Evolutionary conservation across 2,888 invertebrate genomes (phyloP).

Genomic region (Athalia circularis): DNA sequence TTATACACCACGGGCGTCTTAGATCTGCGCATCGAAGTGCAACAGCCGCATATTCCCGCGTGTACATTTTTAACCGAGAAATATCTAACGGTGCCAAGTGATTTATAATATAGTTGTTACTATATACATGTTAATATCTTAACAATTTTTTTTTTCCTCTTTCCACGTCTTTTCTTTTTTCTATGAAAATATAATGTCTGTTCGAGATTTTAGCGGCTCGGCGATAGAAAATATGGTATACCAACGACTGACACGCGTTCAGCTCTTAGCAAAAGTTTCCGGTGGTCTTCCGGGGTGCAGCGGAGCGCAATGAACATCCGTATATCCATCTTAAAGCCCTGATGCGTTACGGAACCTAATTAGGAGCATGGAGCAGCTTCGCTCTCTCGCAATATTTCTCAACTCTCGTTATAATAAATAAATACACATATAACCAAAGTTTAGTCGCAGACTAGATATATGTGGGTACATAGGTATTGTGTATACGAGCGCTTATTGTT

Average conservation of each 20-base stretch:
- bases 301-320: conserved; percentile 42
- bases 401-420: no score
- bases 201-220: background rate
- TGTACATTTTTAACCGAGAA: background rate
- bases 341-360: conserved; percentile 59
- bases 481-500: no score
- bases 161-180: background rate
- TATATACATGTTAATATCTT: conserved; percentile 2
- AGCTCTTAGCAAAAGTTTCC: conserved; percentile 38
- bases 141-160: background rate
- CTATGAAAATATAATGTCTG: no score
- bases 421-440: no score
- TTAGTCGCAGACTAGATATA: no score
- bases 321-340: conserved; percentile 46
- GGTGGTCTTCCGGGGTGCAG: conserved; percentile 40
- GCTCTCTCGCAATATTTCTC: background rate
- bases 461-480: no score
- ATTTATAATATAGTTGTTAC: background rate
- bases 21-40: conserved; percentile 17
- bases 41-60: background rate
- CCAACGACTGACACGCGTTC: conserved; percentile 19
- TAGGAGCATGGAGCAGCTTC: conserved; percentile 54
- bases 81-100: conserved; percentile 18
- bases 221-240: conserved; percentile 2
- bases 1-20: background rate